Base-by-base conservation (phyloP, 2,113 vertebrate species). In the Acrocephalus kingi region DNA sequence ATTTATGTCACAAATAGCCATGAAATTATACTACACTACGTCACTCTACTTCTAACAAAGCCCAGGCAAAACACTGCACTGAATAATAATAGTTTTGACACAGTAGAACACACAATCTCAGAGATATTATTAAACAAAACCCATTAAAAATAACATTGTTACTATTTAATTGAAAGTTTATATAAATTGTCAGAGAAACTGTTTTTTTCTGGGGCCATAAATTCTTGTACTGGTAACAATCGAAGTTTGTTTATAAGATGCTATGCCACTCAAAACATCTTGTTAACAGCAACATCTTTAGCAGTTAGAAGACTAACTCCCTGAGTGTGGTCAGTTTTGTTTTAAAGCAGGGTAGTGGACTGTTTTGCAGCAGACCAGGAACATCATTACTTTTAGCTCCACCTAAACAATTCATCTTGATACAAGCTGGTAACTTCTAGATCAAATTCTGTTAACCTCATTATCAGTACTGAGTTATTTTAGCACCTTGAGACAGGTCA, bases 191-290 rank as follows among this genome's bases (percentile, higher is more conserved):
- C 4, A 25, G 11, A 54, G 9, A 64, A 56, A 78, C 9, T 37
- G 23, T 51, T 76, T 75, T 43, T 21, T 16, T 9, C 13, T 0
- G 0, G 15, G 5, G 4, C 6, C 7, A 48, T 10, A 33, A 87
- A 48, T 39, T 33, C 18, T 30, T 41, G 54, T 16, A 74, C 2
- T 28, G 15, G 4, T 45, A 68, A 55, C 4, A 72, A 54, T 16
- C 39, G 15, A 82, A 87, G 4, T 15, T 66, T 82, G 7, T 48
- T 67, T 52, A 23, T 18, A 82, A 61, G 58, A 30, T 63, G 15
- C 19, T 33, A 3, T 22, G 18, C 51, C 22, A 28, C 19, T 55
- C 6, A 4, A 5, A 35, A 35, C 35, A 35, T 35, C 35, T 35
- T 56, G 33, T 25, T 79, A 52, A 63, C 19, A 72, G 33, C 45